phyloP scores from a whole-genome alignment of 2,113 vertebrate genomes.

The Lepisosteus osseus region DNA sequence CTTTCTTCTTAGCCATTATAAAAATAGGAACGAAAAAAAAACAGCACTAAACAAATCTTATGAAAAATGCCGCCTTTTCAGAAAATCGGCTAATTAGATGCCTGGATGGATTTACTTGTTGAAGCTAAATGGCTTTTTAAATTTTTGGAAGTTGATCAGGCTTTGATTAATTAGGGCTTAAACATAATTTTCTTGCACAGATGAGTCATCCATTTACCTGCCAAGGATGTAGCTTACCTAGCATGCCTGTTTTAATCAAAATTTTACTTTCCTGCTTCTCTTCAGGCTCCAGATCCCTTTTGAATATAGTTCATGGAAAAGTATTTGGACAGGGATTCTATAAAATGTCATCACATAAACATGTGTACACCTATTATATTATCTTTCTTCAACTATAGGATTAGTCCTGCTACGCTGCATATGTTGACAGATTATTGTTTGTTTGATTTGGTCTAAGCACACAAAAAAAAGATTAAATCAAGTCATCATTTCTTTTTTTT shows the following conservation, averaged over 20 bases:
- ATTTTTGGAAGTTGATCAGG: not conserved
- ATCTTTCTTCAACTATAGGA: no score
- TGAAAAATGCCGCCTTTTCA: conserved; percentile 17
- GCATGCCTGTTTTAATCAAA: not conserved
- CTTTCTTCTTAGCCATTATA: not conserved
- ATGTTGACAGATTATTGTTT: no score
- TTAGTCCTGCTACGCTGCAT: no score
- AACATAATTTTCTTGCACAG: conserved; percentile 17
- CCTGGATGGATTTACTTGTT: conserved; percentile 11
- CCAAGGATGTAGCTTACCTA: conserved; percentile 5
- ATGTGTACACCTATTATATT: no score
- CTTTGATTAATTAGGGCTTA: conserved; percentile 34
- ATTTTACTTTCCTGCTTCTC: not conserved
- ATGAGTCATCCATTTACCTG: conserved; percentile 26
- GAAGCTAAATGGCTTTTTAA: not conserved
- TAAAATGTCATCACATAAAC: not conserved
- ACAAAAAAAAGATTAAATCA: no score
- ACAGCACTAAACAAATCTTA: not conserved
- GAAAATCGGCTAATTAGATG: conserved; percentile 29
- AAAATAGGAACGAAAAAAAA: not conserved
- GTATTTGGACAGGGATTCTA: not conserved
- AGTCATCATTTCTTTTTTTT: no score
- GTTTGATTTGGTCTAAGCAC: no score
- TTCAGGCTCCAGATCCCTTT: not conserved
- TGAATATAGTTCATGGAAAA: no score